Percentiles rank a stretch among this genome's conserved stretches.
phyloP scores from a whole-genome alignment of 2,888 invertebrate species.

The Tigriopus californicus region DNA sequence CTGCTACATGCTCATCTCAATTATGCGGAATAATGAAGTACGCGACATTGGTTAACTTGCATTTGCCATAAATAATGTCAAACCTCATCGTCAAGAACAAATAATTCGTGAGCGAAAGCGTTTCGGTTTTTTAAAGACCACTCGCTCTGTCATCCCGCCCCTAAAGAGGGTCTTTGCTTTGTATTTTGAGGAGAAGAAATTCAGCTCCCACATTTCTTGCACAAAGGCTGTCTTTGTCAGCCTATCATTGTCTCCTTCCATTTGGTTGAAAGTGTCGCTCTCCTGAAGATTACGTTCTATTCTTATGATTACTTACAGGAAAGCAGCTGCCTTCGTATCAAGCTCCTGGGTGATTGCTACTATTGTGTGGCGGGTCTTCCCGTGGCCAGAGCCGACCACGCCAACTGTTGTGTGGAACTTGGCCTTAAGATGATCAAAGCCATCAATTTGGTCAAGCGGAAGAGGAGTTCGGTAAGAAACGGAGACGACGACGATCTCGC shows the following conservation, averaged over 20 bases:
- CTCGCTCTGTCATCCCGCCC: too few species aligned
- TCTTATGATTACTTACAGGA: conserved; percentile 34
- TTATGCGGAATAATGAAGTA: too few species aligned
- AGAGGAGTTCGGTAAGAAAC: conserved; percentile 7
- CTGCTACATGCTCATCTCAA: too few species aligned
- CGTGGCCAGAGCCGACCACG: conserved; percentile 79
- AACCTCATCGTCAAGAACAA: too few species aligned
- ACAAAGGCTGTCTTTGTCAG: neutral
- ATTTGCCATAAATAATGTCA: too few species aligned
- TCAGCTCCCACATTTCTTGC: too few species aligned
- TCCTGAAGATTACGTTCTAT: neutral
- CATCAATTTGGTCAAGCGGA: conserved; percentile 35
- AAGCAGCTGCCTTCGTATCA: conserved; percentile 87
- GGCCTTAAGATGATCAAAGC: conserved; percentile 97
- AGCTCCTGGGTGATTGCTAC: conserved; percentile 92
- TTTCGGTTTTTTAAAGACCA: too few species aligned
- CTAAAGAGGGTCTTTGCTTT: too few species aligned
- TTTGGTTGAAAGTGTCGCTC: neutral
- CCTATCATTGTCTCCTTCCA: neutral
- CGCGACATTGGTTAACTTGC: too few species aligned
- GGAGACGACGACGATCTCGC: neutral
- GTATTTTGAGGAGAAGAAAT: too few species aligned
- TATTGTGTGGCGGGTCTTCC: conserved; percentile 88
- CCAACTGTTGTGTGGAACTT: conserved; percentile 94
- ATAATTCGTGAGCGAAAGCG: too few species aligned